Evolutionary conservation across 2,888 invertebrate genomes (phyloP).

Genomic region (Lysandra coridon): DNA sequence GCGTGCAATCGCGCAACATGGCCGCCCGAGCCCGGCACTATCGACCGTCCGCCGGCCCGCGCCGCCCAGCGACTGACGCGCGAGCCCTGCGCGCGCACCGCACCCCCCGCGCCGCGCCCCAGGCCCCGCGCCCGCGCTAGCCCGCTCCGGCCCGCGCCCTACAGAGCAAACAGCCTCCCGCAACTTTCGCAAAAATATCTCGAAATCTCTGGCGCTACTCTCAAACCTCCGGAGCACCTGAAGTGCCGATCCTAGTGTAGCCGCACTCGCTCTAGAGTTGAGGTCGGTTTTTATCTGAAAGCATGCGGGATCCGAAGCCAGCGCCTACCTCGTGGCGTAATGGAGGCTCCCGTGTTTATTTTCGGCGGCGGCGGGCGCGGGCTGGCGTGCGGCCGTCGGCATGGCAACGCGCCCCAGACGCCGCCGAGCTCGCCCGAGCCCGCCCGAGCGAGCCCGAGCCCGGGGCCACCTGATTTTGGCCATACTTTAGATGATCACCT

Average conservation of each 20-base stretch:
- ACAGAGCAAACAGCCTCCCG: constrained; percentile 43
- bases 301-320: constrained; percentile 40
- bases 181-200: constrained; percentile 41
- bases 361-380: constrained; percentile 63
- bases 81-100: constrained; percentile 67
- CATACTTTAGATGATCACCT: constrained; percentile 43
- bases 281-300: not conserved
- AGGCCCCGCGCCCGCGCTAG: constrained; percentile 42
- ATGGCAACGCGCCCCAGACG: constrained; percentile 73
- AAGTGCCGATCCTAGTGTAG: not conserved
- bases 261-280: not conserved
- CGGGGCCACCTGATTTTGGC: constrained; percentile 40
- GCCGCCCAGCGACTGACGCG: constrained; percentile 59
- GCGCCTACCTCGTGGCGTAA: constrained; percentile 30
- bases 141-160: constrained; percentile 42
- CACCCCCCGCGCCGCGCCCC: constrained; percentile 43
- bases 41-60: constrained; percentile 73
- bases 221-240: constrained; percentile 2
- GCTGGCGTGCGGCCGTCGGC: constrained; percentile 62
- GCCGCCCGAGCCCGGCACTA: constrained; percentile 63
- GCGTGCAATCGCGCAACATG: constrained; percentile 69
- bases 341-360: constrained; percentile 63
- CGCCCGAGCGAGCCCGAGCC: constrained; percentile 52
- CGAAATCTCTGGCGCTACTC: constrained; percentile 34
- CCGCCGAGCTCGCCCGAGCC: constrained; percentile 55